These are phyloP conservation scores for Calameuta pallipes DNA, from an alignment of 2,888 invertebrate species.

Conservation along the genomic window DNA sequence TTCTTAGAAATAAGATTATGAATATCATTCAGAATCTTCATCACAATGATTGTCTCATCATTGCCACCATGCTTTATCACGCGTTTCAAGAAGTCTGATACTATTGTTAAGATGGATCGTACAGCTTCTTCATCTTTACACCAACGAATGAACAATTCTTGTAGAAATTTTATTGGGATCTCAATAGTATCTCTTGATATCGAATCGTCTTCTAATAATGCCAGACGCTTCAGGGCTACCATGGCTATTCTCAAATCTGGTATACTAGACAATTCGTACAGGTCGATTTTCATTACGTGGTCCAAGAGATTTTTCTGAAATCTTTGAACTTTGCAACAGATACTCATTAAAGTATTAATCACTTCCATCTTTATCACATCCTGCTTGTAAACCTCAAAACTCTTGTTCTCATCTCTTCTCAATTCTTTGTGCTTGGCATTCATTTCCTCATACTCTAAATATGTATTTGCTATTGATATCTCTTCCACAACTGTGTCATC, in stretches of 20 bases:
- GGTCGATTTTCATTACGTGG: conserved; percentile 48
- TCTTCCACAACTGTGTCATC: conserved; percentile 20
- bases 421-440: conserved; percentile 18
- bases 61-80: conserved; percentile 7
- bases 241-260: conserved; percentile 52
- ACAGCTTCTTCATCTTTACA: conserved; percentile 55
- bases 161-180: conserved; percentile 49
- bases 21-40: conserved; percentile 8
- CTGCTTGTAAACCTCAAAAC: conserved; percentile 17
- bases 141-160: conserved; percentile 51
- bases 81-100: conserved; percentile 47
- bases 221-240: conserved; percentile 54
- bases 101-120: conserved; percentile 53
- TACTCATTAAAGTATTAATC: conserved; percentile 45
- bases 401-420: conserved; percentile 9
- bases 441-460: not conserved
- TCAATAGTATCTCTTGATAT: conserved; percentile 43
- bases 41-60: conserved; percentile 10
- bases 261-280: conserved; percentile 36
- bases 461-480: conserved; percentile 1
- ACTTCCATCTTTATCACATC: conserved; percentile 43
- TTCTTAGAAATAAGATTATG: conserved; percentile 27
- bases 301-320: conserved; percentile 33
- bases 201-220: conserved; percentile 40
- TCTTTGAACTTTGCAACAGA: conserved; percentile 37